Percentiles rank a stretch among this genome's conserved stretches.
Evolutionary conservation across 2,113 vertebrate species (phyloP).

Genomic region (Microcebus murinus): DNA sequence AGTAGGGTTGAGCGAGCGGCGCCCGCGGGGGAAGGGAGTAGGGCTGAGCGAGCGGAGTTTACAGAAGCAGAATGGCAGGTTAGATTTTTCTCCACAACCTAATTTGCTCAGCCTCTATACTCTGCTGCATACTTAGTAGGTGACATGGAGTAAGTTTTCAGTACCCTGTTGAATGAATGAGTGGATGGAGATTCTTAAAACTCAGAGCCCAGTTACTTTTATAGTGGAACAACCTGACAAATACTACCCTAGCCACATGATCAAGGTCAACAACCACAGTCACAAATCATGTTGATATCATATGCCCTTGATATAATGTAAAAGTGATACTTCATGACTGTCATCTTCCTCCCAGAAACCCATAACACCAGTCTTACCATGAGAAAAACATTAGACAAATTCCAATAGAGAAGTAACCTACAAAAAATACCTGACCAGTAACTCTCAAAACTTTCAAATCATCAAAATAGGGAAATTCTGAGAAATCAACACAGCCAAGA

Average conservation of each 20-base stretch:
- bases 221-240: neutral
- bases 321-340: neutral
- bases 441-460: neutral
- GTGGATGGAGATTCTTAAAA: neutral
- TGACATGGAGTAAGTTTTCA: neutral
- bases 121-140: fast-evolving
- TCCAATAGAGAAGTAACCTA: neutral
- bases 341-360: neutral
- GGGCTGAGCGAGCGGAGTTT: too few species aligned
- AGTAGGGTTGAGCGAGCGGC: too few species aligned
- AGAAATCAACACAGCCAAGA: neutral
- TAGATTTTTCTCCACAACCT: too few species aligned
- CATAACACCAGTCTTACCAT: neutral
- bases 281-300: neutral
- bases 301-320: neutral
- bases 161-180: neutral
- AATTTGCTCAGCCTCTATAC: neutral
- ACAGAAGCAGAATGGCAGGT: too few species aligned
- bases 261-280: neutral
- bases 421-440: neutral
- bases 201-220: neutral
- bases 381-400: neutral
- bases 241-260: neutral
- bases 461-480: neutral
- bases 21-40: too few species aligned